These are phyloP conservation scores for Triplophysa dalaica DNA, from an alignment of 2,113 vertebrate species.

Conservation along the genomic window DNA sequence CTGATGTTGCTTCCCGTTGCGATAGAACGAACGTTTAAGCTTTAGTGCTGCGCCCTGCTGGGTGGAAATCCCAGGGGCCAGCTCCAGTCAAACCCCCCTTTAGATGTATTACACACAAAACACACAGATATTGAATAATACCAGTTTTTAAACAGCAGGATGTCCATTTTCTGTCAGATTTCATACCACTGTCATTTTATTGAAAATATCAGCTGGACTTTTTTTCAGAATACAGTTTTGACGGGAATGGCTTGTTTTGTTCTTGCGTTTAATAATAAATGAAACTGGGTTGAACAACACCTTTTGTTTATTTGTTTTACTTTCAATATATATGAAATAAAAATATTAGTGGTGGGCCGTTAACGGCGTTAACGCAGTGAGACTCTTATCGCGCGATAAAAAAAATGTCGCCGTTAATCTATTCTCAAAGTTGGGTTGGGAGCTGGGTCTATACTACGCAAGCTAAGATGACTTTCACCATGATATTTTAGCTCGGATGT, in stretches of 20 bases:
- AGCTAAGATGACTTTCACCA: no score
- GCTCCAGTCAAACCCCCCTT: slow-evolving; percentile 28
- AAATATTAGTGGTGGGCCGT: no score
- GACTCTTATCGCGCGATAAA: no score
- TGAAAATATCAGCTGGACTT: slow-evolving; percentile 24
- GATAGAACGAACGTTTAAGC: slow-evolving; percentile 44
- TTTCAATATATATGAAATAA: no score
- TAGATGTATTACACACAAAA: slow-evolving; percentile 14
- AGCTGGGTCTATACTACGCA: no score
- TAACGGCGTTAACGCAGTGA: no score
- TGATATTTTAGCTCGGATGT: no score
- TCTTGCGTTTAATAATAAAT: not conserved
- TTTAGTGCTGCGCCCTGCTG: slow-evolving; percentile 29
- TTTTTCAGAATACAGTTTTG: slow-evolving; percentile 11
- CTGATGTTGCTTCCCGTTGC: slow-evolving; percentile 44
- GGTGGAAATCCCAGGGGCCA: slow-evolving; percentile 17
- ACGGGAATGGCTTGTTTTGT: not conserved
- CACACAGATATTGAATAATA: slow-evolving; percentile 3
- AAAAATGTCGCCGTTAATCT: no score
- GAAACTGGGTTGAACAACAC: not conserved
- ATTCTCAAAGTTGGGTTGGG: no score
- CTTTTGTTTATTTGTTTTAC: not conserved
- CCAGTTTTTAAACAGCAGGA: slow-evolving; percentile 28
- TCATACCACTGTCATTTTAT: slow-evolving; percentile 34
- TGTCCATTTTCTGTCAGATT: slow-evolving; percentile 2